Conservation (phyloP, 2,113 vertebrate species). For the Cryptomyrus ogoouensis region DNA sequence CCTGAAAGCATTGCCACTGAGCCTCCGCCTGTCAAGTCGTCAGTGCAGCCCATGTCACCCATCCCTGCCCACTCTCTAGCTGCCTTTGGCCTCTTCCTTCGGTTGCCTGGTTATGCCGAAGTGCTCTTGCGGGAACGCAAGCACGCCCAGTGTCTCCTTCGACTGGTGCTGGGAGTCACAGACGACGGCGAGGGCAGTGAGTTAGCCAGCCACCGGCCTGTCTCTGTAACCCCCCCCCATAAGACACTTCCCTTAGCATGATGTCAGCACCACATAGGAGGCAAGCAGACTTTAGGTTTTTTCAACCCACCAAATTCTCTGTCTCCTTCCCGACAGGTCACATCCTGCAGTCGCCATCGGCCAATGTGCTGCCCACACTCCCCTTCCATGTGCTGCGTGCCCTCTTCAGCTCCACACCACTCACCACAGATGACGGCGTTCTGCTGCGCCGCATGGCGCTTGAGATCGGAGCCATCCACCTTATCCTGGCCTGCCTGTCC, state of each 20-base stretch:
- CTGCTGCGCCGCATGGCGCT: constrained; percentile 90
- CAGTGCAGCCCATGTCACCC: constrained; percentile 93
- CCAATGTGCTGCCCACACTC: constrained; percentile 90
- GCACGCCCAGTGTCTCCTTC: constrained; percentile 94
- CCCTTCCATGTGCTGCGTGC: constrained; percentile 91
- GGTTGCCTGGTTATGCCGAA: constrained; percentile 94
- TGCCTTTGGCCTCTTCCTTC: constrained; percentile 93
- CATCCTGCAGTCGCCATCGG: constrained; percentile 94
- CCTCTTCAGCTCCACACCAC: constrained; percentile 82
- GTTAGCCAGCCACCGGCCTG: constrained; percentile 47
- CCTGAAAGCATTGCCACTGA: constrained; percentile 90
- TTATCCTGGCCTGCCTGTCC: constrained; percentile 94
- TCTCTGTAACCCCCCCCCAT: not conserved
- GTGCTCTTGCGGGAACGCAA: constrained; percentile 96
- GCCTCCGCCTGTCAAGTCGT: constrained; percentile 86
- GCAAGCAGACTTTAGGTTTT: not conserved
- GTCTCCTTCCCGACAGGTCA: constrained; percentile 65
- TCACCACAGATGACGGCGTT: constrained; percentile 92
- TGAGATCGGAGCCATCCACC: constrained; percentile 92
- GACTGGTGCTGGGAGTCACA: constrained; percentile 93
- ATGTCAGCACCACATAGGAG: not conserved
- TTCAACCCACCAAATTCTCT: not conserved
- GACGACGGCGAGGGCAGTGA: constrained; percentile 98
- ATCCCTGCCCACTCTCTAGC: constrained; percentile 96
- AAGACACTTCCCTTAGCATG: not conserved